These are phyloP conservation scores for Synodontis membranacea DNA, from an alignment of 2,113 vertebrate genomes.

Conservation along the genomic window DNA sequence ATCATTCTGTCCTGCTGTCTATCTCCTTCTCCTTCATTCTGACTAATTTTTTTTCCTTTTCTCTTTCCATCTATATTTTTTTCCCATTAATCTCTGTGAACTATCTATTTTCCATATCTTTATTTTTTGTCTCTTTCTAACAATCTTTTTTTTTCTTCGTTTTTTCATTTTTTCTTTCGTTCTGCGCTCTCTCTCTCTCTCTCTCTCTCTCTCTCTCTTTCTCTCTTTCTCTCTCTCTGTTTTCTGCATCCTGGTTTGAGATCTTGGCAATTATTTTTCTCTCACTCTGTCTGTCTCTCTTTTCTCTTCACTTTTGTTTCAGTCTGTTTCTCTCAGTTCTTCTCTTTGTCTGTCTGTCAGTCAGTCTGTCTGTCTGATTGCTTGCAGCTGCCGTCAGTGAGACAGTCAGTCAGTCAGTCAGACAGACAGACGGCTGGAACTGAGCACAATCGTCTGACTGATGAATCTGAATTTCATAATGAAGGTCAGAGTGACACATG, in stretches of 20 bases:
- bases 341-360: conserved; percentile 40
- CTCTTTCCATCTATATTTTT: conserved; percentile 30
- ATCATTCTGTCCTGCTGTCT: background rate
- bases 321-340: conserved; percentile 47
- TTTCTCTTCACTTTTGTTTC: conserved; percentile 30
- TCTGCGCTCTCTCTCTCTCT: background rate
- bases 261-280: background rate
- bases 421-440: background rate
- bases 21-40: conserved; percentile 31
- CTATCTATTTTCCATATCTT: background rate
- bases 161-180: conserved; percentile 32
- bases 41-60: conserved; percentile 32
- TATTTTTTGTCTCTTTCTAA: background rate
- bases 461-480: conserved; percentile 19
- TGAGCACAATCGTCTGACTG: conserved; percentile 11
- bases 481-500: conserved; percentile 16
- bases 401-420: background rate
- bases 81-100: background rate
- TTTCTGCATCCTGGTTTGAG: background rate
- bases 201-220: background rate
- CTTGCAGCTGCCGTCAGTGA: conserved; percentile 29
- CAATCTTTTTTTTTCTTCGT: conserved; percentile 1
- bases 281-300: background rate
- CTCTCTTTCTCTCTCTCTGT: background rate
- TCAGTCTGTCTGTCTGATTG: conserved; percentile 6